Base-by-base conservation (phyloP, 2,113 vertebrate species). In the Tyto alba region DNA sequence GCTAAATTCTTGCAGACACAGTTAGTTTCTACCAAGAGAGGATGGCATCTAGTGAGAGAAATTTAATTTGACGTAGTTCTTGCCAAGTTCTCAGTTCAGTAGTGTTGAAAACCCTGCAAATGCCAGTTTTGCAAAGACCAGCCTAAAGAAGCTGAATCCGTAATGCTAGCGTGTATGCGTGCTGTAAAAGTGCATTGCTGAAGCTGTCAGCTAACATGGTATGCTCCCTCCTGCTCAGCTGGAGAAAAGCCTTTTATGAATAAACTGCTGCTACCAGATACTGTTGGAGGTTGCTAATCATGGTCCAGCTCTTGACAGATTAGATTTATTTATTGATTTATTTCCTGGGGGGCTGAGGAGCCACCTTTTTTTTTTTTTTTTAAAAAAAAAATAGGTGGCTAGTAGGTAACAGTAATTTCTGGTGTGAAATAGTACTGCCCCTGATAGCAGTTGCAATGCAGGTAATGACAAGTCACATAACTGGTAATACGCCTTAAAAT, bases 91-190 rank as follows among this genome's bases (percentile, higher is more conserved):
- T 47, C 47, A 9, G 22, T 62, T 62, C 43, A 27, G 9, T 34
- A n/a, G 34, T 56, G 48, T 53, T 82, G 57, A 74, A 82, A 96
- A 57, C 36, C 13, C 13, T 89, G 21, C 32, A 91, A 64, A 85
- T 18, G 57, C 30, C 40, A n/a, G 34, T 68, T 85, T 66, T 87
- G 53, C 56, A n/a, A 50, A 79, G 38, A 60, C 36, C n/a, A 89
- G 62, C 15, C 48, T 67, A 26, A 43, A 63, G 52, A 81, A 87
- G 16, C 69, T 38, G 64, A 27, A 38, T 67, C 38, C 67, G 13
- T 90, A 60, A 50, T 23, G 63, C 38, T 48, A 7, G 47, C 0
- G 1, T 23, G 27, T 60, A 3, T 59, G n/a, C 0, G 1, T 45
- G 71, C 78, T 86, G 34, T 55, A 36, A 3, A 59, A 90, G 21